phyloP scores from a whole-genome alignment of 2,888 invertebrate species.

The Adelphocoris suturalis region DNA sequence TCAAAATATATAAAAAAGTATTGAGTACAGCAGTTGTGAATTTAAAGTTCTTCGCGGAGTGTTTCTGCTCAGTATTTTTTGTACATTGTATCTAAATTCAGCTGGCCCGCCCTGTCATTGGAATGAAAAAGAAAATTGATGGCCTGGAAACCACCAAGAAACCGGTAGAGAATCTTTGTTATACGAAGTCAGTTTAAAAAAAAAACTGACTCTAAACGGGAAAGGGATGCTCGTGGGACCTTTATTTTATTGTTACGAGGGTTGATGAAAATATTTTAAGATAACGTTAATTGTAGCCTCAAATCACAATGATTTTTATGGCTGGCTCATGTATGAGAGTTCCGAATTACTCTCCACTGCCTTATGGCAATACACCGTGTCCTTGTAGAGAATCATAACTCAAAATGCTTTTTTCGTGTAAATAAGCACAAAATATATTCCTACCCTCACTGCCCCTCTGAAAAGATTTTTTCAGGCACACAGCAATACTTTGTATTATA shows the following conservation, averaged over 20 bases:
- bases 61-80: not conserved
- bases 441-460: conserved; percentile 27
- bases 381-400: not conserved
- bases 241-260: conserved; percentile 20
- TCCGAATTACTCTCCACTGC: not conserved
- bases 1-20: too few species aligned
- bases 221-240: not conserved
- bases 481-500: not conserved
- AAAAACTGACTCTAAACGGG: conserved; percentile 36
- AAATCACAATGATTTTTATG: not conserved
- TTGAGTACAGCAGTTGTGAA: too few species aligned
- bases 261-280: conserved; percentile 6
- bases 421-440: not conserved
- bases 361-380: not conserved
- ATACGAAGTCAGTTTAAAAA: conserved; percentile 21
- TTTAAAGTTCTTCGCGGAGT: not conserved
- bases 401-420: not conserved
- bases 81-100: too few species aligned
- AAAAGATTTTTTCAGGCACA: not conserved
- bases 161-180: not conserved
- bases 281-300: not conserved
- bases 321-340: not conserved
- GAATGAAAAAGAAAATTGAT: too few species aligned
- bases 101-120: too few species aligned
- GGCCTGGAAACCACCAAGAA: not conserved